phyloP scores from a whole-genome alignment of 2,888 invertebrate genomes.

The Exephanes ischioxanthus region DNA sequence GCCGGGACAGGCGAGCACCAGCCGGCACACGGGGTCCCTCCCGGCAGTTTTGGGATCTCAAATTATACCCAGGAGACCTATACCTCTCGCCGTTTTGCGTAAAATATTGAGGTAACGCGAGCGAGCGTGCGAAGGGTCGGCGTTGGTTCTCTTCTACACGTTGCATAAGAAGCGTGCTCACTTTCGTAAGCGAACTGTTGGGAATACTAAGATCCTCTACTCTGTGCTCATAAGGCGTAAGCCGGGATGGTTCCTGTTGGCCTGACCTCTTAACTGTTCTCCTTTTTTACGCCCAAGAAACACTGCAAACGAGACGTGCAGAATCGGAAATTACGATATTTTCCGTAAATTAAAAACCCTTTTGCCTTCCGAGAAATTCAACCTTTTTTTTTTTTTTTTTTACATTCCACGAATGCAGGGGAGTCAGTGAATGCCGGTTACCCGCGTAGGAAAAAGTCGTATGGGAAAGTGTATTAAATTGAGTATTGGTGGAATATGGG shows the following conservation, averaged over 20 bases:
- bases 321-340: not conserved
- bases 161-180: slow-evolving; percentile 51
- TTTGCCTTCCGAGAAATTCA: too few relatives aligned
- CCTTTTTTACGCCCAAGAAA: not conserved
- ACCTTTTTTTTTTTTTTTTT: not conserved
- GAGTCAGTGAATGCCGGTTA: not conserved
- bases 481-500: too few relatives aligned
- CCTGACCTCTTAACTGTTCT: slow-evolving; percentile 8
- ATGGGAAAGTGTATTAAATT: too few relatives aligned
- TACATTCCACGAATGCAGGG: too few relatives aligned
- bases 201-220: slow-evolving; percentile 62
- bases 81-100: slow-evolving; percentile 72
- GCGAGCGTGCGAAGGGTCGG: slow-evolving; percentile 65
- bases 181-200: slow-evolving; percentile 61
- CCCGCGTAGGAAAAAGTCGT: too few relatives aligned
- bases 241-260: not conserved
- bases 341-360: not conserved
- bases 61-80: slow-evolving; percentile 74
- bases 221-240: not conserved
- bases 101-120: slow-evolving; percentile 76
- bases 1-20: slow-evolving; percentile 13
- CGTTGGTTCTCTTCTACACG: slow-evolving; percentile 29
- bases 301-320: not conserved
- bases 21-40: slow-evolving; percentile 49
- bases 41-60: slow-evolving; percentile 70